Percentiles rank a stretch among this genome's conserved stretches.
phyloP scores from a whole-genome alignment of 2,888 invertebrate species.

The Sminthurides aquaticus region DNA sequence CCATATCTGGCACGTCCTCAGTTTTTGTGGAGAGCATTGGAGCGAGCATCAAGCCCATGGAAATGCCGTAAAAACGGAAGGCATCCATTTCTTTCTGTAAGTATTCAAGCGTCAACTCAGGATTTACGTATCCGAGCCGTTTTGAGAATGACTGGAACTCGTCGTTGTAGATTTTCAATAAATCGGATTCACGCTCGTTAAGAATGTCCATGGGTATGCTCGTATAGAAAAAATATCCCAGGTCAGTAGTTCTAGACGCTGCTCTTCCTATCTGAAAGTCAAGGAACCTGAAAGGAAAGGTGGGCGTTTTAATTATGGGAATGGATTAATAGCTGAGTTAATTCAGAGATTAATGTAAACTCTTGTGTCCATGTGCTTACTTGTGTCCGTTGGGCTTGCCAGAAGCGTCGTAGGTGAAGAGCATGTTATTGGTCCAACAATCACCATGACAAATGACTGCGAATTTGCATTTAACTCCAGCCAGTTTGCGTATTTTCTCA shows the following conservation, averaged over 20 bases:
- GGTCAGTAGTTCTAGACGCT: slow-evolving; percentile 30
- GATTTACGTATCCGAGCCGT: slow-evolving; percentile 27
- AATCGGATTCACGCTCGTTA: slow-evolving; percentile 28
- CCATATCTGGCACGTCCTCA: slow-evolving; percentile 37
- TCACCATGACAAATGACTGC: slow-evolving; percentile 27
- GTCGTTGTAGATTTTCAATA: slow-evolving; percentile 32
- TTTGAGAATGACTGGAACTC: slow-evolving; percentile 29
- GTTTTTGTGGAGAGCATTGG: slow-evolving; percentile 19
- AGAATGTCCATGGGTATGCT: slow-evolving; percentile 22
- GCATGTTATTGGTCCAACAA: slow-evolving; percentile 41
- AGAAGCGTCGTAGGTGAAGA: slow-evolving; percentile 32
- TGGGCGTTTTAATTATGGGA: slow-evolving; percentile 24
- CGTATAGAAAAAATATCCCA: slow-evolving; percentile 41
- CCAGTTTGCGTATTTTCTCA: background rate
- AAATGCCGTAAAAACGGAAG: slow-evolving; percentile 29
- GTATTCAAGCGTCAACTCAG: slow-evolving; percentile 26
- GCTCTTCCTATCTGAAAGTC: slow-evolving; percentile 40
- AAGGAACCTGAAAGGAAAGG: slow-evolving; percentile 31
- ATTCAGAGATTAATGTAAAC: too few species aligned
- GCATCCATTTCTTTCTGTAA: slow-evolving; percentile 29
- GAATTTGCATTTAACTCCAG: background rate
- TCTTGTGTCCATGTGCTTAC: background rate
- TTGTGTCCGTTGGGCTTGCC: slow-evolving; percentile 12
- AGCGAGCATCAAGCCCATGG: slow-evolving; percentile 31
- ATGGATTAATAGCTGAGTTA: background rate